These are phyloP conservation scores for Rhabdophis nuchalis DNA, from an alignment of 2,797 vertebrate species.

Conservation along the genomic window DNA sequence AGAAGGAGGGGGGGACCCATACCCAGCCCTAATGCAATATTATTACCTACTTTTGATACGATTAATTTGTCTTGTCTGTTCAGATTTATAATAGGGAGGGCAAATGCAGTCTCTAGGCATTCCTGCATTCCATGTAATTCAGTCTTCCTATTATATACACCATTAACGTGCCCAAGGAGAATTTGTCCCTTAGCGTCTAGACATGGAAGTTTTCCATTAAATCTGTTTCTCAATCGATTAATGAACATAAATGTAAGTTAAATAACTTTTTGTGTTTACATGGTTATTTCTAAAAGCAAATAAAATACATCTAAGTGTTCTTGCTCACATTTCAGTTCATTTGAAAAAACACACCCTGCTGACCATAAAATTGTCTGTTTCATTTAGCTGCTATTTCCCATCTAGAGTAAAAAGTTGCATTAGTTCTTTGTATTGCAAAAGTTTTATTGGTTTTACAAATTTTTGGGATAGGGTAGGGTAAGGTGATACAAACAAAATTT, in stretches of 20 bases:
- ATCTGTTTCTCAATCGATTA: slow-evolving; percentile 5
- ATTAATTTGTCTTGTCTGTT: slow-evolving; percentile 14
- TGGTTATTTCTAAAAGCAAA: background rate
- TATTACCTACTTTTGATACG: background rate
- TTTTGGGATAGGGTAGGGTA: no score
- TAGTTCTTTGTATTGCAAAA: background rate
- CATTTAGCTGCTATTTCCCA: rapidly evolving
- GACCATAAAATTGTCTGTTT: background rate
- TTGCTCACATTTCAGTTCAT: background rate
- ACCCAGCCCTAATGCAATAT: background rate
- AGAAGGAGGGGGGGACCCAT: background rate
- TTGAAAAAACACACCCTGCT: background rate
- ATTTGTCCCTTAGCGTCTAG: slow-evolving; percentile 8
- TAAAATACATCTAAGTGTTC: background rate
- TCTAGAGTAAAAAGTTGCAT: background rate
- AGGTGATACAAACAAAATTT: no score
- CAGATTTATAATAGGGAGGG: slow-evolving; percentile 7
- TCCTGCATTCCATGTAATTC: slow-evolving; percentile 8
- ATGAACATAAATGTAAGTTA: slow-evolving; percentile 9
- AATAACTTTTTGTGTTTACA: background rate
- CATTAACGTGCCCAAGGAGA: background rate
- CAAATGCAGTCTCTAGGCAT: slow-evolving; percentile 13
- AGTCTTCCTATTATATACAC: background rate
- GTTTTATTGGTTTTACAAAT: no score
- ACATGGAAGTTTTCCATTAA: background rate